These are phyloP conservation scores for Brachionus plicatilis DNA, from an alignment of 1,140 invertebrate species.

Conservation along the genomic window DNA sequence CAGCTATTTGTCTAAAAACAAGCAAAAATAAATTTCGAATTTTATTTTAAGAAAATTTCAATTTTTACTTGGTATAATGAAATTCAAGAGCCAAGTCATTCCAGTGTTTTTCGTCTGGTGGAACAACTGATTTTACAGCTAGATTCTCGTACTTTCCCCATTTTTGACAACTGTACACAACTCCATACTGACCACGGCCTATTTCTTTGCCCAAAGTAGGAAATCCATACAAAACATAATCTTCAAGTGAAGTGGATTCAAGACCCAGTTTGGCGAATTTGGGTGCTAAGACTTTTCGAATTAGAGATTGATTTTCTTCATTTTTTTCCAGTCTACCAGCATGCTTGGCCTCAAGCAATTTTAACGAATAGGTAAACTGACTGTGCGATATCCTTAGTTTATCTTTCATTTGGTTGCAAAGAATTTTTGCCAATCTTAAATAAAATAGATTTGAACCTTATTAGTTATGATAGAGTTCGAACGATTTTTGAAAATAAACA, in stretches of 20 bases:
- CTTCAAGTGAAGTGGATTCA: conserved; percentile 76
- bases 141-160: conserved; percentile 69
- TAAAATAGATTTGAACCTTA: background rate
- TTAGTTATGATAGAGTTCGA: too few species aligned
- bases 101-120: conserved; percentile 82
- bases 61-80: conserved; percentile 56
- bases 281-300: conserved; percentile 72
- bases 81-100: conserved; percentile 86
- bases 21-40: background rate
- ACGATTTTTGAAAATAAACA: too few species aligned
- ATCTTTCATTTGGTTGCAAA: conserved; percentile 67
- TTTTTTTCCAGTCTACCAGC: conserved; percentile 70
- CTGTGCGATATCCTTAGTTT: conserved; percentile 66
- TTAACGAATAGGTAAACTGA: conserved; percentile 64
- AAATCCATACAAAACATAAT: conserved; percentile 70
- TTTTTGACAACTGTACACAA: conserved; percentile 75
- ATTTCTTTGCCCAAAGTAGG: conserved; percentile 74
- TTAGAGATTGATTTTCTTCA: conserved; percentile 66
- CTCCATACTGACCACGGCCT: conserved; percentile 81
- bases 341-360: conserved; percentile 66
- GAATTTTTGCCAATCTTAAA: conserved; percentile 66
- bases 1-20: conserved; percentile 68
- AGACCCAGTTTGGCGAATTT: conserved; percentile 73
- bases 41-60: too few species aligned
- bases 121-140: conserved; percentile 83